Evolutionary conservation across 2,888 invertebrate species (phyloP).

Genomic region (Acleris laterana): DNA sequence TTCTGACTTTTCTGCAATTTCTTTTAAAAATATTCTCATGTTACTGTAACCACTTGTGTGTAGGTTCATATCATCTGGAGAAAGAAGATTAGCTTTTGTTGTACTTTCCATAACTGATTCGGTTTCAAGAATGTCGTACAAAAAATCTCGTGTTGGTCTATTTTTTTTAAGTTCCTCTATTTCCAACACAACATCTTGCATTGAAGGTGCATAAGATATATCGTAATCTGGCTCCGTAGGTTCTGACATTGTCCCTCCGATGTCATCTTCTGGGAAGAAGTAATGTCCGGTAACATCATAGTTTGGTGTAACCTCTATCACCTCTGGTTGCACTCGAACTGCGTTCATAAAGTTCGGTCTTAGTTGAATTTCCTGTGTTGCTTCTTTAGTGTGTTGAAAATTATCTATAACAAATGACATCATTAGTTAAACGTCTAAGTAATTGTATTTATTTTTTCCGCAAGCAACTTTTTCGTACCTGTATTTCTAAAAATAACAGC

Average conservation of each 20-base stretch:
- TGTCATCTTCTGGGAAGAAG: slow-evolving; percentile 72
- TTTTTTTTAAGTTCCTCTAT: slow-evolving; percentile 68
- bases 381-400: slow-evolving; percentile 46
- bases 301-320: slow-evolving; percentile 62
- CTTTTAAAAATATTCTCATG: slow-evolving; percentile 62
- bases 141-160: slow-evolving; percentile 66
- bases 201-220: slow-evolving; percentile 49
- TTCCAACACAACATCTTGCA: slow-evolving; percentile 67
- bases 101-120: slow-evolving; percentile 61
- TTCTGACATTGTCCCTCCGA: slow-evolving; percentile 53
- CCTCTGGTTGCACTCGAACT: slow-evolving; percentile 69
- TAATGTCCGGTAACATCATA: slow-evolving; percentile 73
- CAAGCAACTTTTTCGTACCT: slow-evolving; percentile 49
- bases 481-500: slow-evolving; percentile 74
- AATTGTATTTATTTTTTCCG: neutral
- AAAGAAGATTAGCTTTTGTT: slow-evolving; percentile 47
- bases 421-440: neutral
- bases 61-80: slow-evolving; percentile 53
- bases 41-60: slow-evolving; percentile 56
- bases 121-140: slow-evolving; percentile 73
- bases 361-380: slow-evolving; percentile 45
- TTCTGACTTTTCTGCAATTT: slow-evolving; percentile 48
- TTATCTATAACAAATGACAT: slow-evolving; percentile 54
- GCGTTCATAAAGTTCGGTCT: slow-evolving; percentile 52
- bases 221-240: slow-evolving; percentile 67